These are phyloP conservation scores for Patella pellucida DNA, from an alignment of 2,888 invertebrate genomes.

Conservation along the genomic window DNA sequence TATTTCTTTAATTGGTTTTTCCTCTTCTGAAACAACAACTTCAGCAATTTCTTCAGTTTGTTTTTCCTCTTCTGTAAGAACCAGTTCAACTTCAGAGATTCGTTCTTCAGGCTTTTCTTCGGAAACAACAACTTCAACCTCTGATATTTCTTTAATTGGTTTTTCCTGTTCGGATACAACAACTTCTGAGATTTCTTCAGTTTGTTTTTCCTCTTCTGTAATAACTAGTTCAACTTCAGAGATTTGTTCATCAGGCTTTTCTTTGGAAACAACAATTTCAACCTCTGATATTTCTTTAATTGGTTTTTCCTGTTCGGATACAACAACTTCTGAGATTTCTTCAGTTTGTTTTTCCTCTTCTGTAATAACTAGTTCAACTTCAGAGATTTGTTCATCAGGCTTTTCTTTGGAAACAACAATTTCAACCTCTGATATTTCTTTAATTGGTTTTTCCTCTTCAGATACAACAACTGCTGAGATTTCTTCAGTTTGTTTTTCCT, in stretches of 20 bases:
- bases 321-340: slow-evolving; percentile 18
- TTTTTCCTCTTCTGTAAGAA: slow-evolving; percentile 2
- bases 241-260: slow-evolving; percentile 67
- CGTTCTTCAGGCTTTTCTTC: slow-evolving; percentile 6
- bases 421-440: slow-evolving; percentile 12
- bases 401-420: slow-evolving; percentile 16
- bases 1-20: slow-evolving; percentile 15
- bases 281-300: background rate
- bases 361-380: slow-evolving; percentile 5
- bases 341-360: slow-evolving; percentile 17
- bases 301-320: slow-evolving; percentile 17
- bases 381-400: slow-evolving; percentile 6
- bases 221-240: slow-evolving; percentile 35
- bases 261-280: slow-evolving; percentile 6
- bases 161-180: slow-evolving; percentile 12
- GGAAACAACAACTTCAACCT: slow-evolving; percentile 18
- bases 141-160: background rate
- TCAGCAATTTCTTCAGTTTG: background rate
- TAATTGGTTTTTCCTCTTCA: slow-evolving; percentile 9
- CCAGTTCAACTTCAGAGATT: background rate
- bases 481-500: slow-evolving; percentile 15
- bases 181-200: background rate
- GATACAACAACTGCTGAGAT: slow-evolving; percentile 8
- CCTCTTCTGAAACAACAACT: slow-evolving; percentile 5
- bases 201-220: background rate